Evolutionary conservation across 2,888 invertebrate genomes (phyloP), one percentile per base, ranked within the genome.

Genomic region (Fragum whitleyi): DNA sequence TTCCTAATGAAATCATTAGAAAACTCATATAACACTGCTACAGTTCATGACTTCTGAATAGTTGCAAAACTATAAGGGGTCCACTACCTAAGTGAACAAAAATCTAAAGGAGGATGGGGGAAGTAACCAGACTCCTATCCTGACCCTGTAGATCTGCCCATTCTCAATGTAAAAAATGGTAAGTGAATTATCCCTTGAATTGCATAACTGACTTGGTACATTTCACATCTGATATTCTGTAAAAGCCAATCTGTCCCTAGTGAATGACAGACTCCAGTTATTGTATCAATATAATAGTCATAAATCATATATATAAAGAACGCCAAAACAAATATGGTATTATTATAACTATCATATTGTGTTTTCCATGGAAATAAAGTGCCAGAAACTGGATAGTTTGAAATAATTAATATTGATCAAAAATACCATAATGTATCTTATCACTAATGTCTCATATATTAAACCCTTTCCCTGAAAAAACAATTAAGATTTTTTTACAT

Each of bases 361-460:
- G 57, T 57, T 57, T 23, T 57, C 57, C 57, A 57, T 26, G 23
- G 26, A 57, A 57, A 57, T 26, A 26, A 26, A 57, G 57, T 11
- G 57, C 9, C 23, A 14, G 57, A 26, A 57, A 57, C 21, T 57
- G 57, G 57, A 57, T n/a, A 26, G 26, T 57, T 26, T 57, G 26
- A 57, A 57, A 57, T 57, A 57, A 57, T 57, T 26, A 57, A 26
- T 57, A 57, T 57, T 26, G 26, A 57, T 57, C 23, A 57, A 57
- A 9, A 47, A 9, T 47, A 47, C 47, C 47, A 47, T 47, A 47
- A 47, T 47, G n/a, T 47, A 47, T 47, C 47, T 47, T 47, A 47
- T 47, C 47, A 47, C 47, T 47, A 19, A n/a, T 47, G 47, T 3
- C 47, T 47, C 19, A 14, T 47, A n/a, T 47, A 47, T 47, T 3